Evolutionary conservation across 1,140 invertebrate species (phyloP), one percentile per base, ranked within the genome.

Genomic region (Zaprionus gabonicus): DNA sequence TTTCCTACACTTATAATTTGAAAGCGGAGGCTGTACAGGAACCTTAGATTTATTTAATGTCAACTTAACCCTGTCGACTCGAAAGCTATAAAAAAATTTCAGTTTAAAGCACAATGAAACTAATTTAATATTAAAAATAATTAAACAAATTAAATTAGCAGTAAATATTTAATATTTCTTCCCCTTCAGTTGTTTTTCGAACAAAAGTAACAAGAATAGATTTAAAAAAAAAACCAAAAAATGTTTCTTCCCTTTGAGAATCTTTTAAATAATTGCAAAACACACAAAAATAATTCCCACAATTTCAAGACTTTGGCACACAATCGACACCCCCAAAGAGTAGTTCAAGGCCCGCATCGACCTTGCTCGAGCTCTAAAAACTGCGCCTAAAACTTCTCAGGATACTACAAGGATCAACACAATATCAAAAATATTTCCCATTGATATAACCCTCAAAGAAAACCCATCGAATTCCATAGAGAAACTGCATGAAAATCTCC

Each of bases 401-500:
- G 65, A 76, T 63, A 28, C 53, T 53, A 13, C 28, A 80, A 84
- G 81, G 71, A 81, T 76, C 66, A 69, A 65, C 17, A 41, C 2
- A 27, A 13, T 46, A 46, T 46, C n/a, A 27, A 27, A 55, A 55
- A 60, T 55, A 69, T 67, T 88, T 88, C 84, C 81, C 85, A 90
- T 71, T 36, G 55, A 17, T 51, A 31, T 17, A 20, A 49, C 27
- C n/a, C 27, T 23, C 28, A 62, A 78, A 78, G 71, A 71, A 78
- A 81, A 78, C 41, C 66, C 71, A 67, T 60, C 38, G 46, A 71
- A 83, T 73, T 81, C 17, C 71, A 49, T 3, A 58, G 34, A 62
- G 38, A 81, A 84, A 88, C 53, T 28, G 67, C 63, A 69, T 31
- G 38, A 76, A 90, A 90, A 79, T 79, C 78, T 69, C 60, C 62